Evolutionary conservation across 2,113 vertebrate genomes (phyloP).

Genomic region (Psammodynastes pulverulentus): DNA sequence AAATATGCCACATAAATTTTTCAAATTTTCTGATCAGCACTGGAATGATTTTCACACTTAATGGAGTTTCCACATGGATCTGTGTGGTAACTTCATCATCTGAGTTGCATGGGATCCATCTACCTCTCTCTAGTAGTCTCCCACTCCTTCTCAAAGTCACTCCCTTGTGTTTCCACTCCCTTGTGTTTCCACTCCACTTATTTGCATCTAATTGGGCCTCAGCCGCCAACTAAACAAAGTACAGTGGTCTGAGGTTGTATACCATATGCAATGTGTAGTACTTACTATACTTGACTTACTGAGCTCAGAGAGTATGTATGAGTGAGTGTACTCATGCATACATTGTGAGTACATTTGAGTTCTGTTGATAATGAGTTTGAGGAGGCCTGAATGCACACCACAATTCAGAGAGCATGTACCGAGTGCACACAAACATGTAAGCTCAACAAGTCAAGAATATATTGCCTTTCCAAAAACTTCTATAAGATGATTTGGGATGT

Average conservation of each 20-base stretch:
- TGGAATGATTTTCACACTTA: neutral
- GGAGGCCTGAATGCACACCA: neutral
- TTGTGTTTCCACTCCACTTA: neutral
- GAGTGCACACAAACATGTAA: neutral
- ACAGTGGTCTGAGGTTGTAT: neutral
- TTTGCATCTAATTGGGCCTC: neutral
- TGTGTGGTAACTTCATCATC: neutral
- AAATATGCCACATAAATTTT: neutral
- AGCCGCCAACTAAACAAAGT: neutral
- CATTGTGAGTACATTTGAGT: neutral
- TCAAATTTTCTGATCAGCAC: neutral
- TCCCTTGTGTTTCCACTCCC: no score
- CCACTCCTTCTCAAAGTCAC: neutral
- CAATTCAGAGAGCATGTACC: neutral
- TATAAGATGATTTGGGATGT: neutral
- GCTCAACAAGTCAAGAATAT: neutral
- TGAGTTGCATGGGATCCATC: neutral
- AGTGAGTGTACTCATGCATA: neutral
- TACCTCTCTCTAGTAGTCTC: neutral
- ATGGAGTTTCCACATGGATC: neutral
- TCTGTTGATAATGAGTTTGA: neutral
- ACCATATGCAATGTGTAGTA: neutral
- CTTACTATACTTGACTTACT: neutral
- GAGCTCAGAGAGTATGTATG: neutral
- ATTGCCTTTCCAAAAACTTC: neutral